Conservation (phyloP, 2,797 vertebrate species). For the Ctenochaetus hawaiiensis region DNA sequence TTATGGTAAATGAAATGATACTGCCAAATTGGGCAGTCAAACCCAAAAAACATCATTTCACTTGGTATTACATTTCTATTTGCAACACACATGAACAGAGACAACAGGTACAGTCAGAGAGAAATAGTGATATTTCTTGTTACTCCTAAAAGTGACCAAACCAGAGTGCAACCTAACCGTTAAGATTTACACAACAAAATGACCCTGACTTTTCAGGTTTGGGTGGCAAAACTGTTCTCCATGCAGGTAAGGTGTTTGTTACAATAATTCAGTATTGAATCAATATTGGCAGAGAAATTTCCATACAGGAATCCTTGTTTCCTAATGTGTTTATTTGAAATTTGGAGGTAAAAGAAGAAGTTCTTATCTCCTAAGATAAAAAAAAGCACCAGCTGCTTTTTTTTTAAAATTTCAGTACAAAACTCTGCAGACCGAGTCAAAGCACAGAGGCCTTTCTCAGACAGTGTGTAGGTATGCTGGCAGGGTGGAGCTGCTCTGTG, state of each 20-base stretch:
- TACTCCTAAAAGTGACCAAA: slow-evolving; percentile 9
- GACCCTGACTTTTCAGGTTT: background rate
- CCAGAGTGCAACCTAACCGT: background rate
- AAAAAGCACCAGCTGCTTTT: background rate
- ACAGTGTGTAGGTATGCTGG: slow-evolving; percentile 35
- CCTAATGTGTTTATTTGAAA: background rate
- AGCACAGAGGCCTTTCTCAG: background rate
- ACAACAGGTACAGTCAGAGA: background rate
- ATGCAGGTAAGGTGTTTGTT: background rate
- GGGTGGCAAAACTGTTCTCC: background rate
- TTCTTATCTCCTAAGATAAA: background rate
- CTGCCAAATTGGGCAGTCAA: background rate
- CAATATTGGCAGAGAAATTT: background rate
- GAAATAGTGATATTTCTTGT: background rate
- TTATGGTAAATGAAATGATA: background rate
- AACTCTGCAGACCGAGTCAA: background rate
- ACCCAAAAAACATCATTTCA: background rate
- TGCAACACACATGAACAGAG: background rate
- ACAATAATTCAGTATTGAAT: background rate
- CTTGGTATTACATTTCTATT: background rate
- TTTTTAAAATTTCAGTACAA: background rate
- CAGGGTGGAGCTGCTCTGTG: slow-evolving; percentile 59
- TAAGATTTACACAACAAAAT: background rate
- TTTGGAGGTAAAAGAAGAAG: background rate
- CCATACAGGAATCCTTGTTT: background rate